These are phyloP conservation scores for Danio choprae DNA, from an alignment of 2,797 vertebrate genomes.

Conservation along the genomic window DNA sequence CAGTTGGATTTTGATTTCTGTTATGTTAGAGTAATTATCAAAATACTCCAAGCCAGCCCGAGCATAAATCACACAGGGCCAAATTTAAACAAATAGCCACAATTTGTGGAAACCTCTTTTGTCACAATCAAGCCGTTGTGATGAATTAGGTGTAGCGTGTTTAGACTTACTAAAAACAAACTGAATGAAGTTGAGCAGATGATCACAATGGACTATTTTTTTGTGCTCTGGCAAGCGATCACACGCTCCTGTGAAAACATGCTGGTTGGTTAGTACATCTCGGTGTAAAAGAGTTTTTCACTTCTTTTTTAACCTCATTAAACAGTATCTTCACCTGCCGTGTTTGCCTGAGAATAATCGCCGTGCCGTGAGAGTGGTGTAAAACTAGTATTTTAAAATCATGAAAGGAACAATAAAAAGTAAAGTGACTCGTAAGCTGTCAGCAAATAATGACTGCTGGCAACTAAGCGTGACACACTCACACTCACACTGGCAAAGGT, in stretches of 20 bases:
- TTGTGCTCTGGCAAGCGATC: not conserved
- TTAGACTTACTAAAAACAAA: constrained; percentile 37
- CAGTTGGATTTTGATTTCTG: constrained; percentile 61
- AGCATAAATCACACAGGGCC: constrained; percentile 53
- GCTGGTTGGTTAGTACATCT: not conserved
- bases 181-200: constrained; percentile 25
- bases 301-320: constrained; percentile 26
- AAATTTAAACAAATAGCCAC: constrained; percentile 58
- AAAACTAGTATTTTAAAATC: constrained; percentile 61
- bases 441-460: constrained; percentile 72
- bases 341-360: constrained; percentile 43
- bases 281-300: constrained; percentile 1
- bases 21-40: constrained; percentile 63
- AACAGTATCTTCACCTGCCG: constrained; percentile 45
- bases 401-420: constrained; percentile 63
- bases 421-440: constrained; percentile 69
- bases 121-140: constrained; percentile 49
- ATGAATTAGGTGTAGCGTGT: constrained; percentile 46
- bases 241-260: not conserved
- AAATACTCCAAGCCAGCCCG: constrained; percentile 52
- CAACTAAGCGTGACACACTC: constrained; percentile 66
- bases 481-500: constrained; percentile 57
- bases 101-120: constrained; percentile 54
- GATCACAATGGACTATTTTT: constrained; percentile 11
- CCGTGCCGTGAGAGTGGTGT: constrained; percentile 43